phyloP scores from a whole-genome alignment of 2,113 vertebrate species.

The Sialia sialis region DNA sequence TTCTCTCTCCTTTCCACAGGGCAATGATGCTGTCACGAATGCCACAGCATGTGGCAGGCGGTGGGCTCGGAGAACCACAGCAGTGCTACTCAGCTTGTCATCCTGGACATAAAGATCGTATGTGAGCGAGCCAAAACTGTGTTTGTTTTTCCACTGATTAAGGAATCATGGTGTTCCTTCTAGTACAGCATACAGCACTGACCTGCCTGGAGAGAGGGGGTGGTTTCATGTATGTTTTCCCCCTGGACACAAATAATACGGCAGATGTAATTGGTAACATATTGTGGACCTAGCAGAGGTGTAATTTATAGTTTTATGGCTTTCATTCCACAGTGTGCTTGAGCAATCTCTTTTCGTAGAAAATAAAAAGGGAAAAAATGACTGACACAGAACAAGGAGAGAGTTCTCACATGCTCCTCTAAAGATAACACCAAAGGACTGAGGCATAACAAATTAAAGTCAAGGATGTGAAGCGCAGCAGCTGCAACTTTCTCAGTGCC shows the following conservation, averaged over 20 bases:
- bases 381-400: not conserved
- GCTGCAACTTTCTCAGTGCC: not conserved
- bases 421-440: not conserved
- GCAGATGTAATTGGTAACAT: conserved; percentile 47
- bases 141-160: conserved; percentile 59
- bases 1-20: not conserved
- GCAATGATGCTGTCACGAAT: not conserved
- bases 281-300: conserved; percentile 32
- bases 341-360: not conserved
- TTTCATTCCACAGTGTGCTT: not conserved
- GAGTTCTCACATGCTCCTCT: not conserved
- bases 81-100: conserved; percentile 13
- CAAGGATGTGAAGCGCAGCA: not conserved
- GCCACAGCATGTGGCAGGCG: not conserved
- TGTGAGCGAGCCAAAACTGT: not conserved
- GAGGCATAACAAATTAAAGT: not conserved
- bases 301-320: conserved; percentile 50
- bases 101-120: not conserved
- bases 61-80: not conserved
- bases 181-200: not conserved
- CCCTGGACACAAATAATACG: conserved; percentile 39
- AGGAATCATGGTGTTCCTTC: conserved; percentile 49
- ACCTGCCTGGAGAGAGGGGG: conserved; percentile 24
- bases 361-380: not conserved
- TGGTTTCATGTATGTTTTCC: conserved; percentile 44